Evolutionary conservation across 2,113 vertebrate genomes (phyloP), one percentile per base, ranked within the genome.

Genomic region (Sclerurus mexicanus): DNA sequence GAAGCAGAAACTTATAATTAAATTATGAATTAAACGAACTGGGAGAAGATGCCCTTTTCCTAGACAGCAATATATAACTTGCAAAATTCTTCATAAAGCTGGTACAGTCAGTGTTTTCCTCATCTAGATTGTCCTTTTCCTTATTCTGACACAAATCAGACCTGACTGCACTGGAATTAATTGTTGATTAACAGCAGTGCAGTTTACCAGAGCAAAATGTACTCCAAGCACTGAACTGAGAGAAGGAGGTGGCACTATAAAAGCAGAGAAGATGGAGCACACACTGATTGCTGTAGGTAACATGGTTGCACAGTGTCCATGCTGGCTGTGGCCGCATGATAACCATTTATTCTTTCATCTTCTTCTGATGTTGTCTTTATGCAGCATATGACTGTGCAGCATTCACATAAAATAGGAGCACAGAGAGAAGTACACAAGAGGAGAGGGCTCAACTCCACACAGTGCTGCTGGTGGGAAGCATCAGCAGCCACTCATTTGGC

Each of bases 21-120:
- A 37, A 69, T 73, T 89, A 63, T 47, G 63, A 95, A 71, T 69
- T 93, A 66, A 92, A 53, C 8, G 62, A 93, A 33, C 40, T 68
- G 28, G 35, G 8, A 8, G n/a, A 85, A 69, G 46, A 55, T 87
- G 46, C 20, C 30, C 72, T 87, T 93, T 87, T 28, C 13, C 31
- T 40, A 40, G 74, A 14, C 22, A 60, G 30, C n/a, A 60, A 85
- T 40, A n/a, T 25, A 5, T 21, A 59, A 39, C 59, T 66, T 63
- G 33, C 28, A 67, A 76, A 44, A 53, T 47, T 28, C 47, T 53
- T 73, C 31, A 44, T 44, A 66, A 46, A 72, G 39, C 20, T 69
- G 31, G 25, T 62, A 23, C 22, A 27, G 27, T 47, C 59, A 74
- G 30, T 49, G 24, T 80, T 96, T 93, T 80, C 30, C 8, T 39